A percentile compares a stretch with the other conserved stretches of the same genome.
These are phyloP conservation scores for Drosophila nr. perissopoda DNA, from an alignment of 2,888 invertebrate genomes.

Conservation along the genomic window DNA sequence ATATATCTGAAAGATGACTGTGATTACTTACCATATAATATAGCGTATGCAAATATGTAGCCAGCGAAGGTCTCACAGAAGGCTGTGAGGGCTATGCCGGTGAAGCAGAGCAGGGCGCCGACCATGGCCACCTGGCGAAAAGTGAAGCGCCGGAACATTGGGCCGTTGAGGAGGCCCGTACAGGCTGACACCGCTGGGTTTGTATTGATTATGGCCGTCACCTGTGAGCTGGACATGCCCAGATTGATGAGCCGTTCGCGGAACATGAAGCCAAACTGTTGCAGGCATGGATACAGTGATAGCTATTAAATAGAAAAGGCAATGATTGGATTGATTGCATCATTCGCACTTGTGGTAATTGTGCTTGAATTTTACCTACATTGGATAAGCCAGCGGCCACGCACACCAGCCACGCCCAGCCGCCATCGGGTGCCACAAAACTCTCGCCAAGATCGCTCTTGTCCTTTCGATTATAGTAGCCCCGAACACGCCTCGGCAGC, in stretches of 20 bases:
- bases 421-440: conserved; percentile 90
- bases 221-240: conserved; percentile 88
- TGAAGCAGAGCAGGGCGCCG: conserved; percentile 87
- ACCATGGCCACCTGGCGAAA: conserved; percentile 89
- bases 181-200: conserved; percentile 89
- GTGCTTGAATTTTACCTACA: conserved; percentile 86
- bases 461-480: conserved; percentile 70
- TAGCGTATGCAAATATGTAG: conserved; percentile 88
- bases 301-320: conserved; percentile 85
- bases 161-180: conserved; percentile 89
- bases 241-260: conserved; percentile 88
- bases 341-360: background rate
- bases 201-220: conserved; percentile 90
- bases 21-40: conserved; percentile 88
- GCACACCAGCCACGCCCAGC: conserved; percentile 91
- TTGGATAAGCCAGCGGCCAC: conserved; percentile 90
- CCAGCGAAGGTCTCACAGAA: conserved; percentile 88
- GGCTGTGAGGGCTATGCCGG: conserved; percentile 87
- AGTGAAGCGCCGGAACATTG: conserved; percentile 89
- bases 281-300: conserved; percentile 88
- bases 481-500: conserved; percentile 29
- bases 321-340: background rate
- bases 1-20: background rate
- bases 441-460: conserved; percentile 85
- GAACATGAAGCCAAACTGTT: conserved; percentile 90